Conservation (phyloP, 1,140 invertebrate genomes). For the Copidosoma floridanum region DNA sequence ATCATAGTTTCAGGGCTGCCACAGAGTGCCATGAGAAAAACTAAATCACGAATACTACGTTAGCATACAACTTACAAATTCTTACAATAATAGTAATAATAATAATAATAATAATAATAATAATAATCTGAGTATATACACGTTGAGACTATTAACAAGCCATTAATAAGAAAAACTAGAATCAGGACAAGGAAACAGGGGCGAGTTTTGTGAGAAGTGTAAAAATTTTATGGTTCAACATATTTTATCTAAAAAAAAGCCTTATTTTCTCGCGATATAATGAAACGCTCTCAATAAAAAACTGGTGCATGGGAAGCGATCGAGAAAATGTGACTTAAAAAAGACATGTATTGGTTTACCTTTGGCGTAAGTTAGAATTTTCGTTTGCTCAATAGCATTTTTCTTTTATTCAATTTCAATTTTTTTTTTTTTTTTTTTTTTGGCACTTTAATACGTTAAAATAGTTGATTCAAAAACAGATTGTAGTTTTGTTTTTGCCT, state of each 20-base stretch:
- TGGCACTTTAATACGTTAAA: too few species aligned
- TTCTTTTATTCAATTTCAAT: too few species aligned
- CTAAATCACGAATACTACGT: constrained; percentile 33
- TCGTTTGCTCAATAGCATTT: too few species aligned
- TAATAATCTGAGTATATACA: constrained; percentile 34
- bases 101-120: too few species aligned
- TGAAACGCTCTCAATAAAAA: neutral
- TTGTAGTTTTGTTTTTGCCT: too few species aligned
- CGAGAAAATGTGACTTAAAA: neutral
- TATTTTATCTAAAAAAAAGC: neutral
- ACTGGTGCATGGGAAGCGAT: neutral
- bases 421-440: too few species aligned
- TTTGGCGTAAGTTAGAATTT: too few species aligned
- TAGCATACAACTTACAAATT: constrained; percentile 26
- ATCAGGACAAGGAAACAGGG: neutral
- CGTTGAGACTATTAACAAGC: constrained; percentile 24
- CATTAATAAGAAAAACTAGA: constrained; percentile 1
- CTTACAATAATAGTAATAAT: too few species aligned
- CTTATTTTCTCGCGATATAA: neutral
- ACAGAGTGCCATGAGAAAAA: neutral
- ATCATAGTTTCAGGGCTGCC: neutral
- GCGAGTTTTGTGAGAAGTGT: neutral
- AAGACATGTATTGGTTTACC: too few species aligned
- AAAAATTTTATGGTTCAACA: constrained; percentile 18
- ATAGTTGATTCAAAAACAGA: too few species aligned